A percentile compares a stretch with the other conserved stretches of the same genome.
Evolutionary conservation across 2,113 vertebrate species (phyloP).

Genomic region (Apodemus speciosus): DNA sequence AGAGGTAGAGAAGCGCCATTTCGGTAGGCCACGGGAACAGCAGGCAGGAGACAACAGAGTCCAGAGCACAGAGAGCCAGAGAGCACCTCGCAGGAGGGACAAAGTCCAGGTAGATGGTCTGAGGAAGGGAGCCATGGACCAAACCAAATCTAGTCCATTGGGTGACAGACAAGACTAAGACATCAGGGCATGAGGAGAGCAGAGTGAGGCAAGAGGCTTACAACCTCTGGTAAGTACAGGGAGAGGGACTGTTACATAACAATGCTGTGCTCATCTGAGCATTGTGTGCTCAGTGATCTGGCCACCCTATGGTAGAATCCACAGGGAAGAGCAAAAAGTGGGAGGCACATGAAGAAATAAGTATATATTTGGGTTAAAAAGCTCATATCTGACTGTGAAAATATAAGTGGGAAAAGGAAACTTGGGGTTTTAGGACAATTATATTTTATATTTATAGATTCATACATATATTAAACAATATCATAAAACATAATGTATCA

Average conservation of each 20-base stretch:
- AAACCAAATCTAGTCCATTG: neutral
- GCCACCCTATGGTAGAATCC: neutral
- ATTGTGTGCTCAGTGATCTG: neutral
- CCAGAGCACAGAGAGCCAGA: slow-evolving; percentile 50
- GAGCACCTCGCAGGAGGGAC: accelerated
- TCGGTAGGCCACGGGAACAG: neutral
- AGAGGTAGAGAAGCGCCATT: slow-evolving; percentile 60
- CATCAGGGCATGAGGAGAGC: neutral
- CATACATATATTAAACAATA: no score
- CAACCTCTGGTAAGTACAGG: neutral
- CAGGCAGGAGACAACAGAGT: neutral
- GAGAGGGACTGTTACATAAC: slow-evolving; percentile 37
- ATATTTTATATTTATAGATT: no score
- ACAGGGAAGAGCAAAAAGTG: neutral
- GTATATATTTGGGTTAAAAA: neutral
- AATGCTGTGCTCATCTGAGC: slow-evolving; percentile 35
- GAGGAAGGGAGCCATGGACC: neutral
- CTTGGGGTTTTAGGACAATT: no score
- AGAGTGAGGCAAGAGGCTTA: neutral
- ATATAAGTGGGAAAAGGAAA: neutral
- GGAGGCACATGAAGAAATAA: neutral
- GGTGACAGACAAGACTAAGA: neutral
- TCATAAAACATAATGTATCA: no score
- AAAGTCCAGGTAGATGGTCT: neutral
- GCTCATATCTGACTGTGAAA: neutral